Conservation (phyloP, 1,140 invertebrate genomes). For the Ladona fulva region DNA sequence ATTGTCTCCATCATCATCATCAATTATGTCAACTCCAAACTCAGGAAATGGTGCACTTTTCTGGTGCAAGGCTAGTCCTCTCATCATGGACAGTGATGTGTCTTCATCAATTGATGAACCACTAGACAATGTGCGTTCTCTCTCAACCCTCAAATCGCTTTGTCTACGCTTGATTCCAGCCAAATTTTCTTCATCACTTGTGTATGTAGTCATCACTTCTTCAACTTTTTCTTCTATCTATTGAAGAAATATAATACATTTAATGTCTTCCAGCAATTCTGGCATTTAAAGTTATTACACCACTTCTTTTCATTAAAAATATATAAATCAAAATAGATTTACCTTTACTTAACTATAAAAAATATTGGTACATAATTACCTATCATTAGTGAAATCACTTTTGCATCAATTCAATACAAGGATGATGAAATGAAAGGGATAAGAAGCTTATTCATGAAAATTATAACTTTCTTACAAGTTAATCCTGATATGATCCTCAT, state of each 20-base stretch:
- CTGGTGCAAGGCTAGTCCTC: neutral
- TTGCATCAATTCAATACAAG: too few species aligned
- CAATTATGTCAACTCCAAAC: constrained; percentile 56
- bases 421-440: too few species aligned
- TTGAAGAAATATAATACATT: constrained; percentile 19
- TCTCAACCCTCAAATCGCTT: neutral
- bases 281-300: too few species aligned
- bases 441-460: too few species aligned
- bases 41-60: constrained; percentile 58
- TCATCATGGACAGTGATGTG: neutral
- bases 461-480: too few species aligned
- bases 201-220: constrained; percentile 37
- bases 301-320: too few species aligned
- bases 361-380: too few species aligned
- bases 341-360: too few species aligned
- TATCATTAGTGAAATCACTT: too few species aligned
- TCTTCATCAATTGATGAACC: neutral
- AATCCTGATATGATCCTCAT: too few species aligned
- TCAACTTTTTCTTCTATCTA: constrained; percentile 47
- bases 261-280: too few species aligned
- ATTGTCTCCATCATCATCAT: constrained; percentile 32
- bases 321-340: too few species aligned
- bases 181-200: constrained; percentile 30
- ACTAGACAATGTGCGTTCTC: neutral
- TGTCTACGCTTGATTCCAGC: constrained; percentile 28